A percentile compares a stretch with the other conserved stretches of the same genome.
Conservation (phyloP, 2,797 vertebrate species). For the Cacajao melanocephalus region DNA sequence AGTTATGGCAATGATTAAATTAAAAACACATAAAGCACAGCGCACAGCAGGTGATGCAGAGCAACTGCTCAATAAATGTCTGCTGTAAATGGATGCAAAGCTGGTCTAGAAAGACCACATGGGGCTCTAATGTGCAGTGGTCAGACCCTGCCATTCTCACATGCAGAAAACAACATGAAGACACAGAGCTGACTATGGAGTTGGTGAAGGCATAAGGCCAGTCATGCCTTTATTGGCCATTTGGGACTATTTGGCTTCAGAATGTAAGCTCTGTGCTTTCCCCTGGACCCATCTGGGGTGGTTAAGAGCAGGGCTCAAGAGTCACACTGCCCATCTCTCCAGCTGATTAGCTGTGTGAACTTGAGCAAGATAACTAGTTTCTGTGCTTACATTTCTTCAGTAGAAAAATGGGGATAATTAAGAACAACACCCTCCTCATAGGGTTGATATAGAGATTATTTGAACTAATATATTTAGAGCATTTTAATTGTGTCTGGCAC, state of each 20-base stretch:
- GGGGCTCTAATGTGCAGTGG: not conserved
- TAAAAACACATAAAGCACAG: constrained; percentile 7
- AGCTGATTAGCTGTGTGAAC: not conserved
- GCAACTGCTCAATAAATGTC: not conserved
- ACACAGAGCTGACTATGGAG: not conserved
- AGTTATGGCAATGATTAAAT: not conserved
- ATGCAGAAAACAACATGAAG: not conserved
- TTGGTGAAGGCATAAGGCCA: not conserved
- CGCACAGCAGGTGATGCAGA: not conserved
- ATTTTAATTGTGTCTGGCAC: constrained; percentile 21
- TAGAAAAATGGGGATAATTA: not conserved
- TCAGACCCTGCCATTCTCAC: not conserved
- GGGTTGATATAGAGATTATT: not conserved
- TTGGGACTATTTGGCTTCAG: not conserved
- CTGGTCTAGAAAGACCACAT: not conserved
- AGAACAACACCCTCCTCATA: not conserved
- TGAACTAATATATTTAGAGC: constrained; percentile 24
- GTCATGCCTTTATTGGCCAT: not conserved
- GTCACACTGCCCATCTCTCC: not conserved
- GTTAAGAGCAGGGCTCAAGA: not conserved
- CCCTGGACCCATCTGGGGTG: not conserved
- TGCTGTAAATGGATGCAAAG: not conserved
- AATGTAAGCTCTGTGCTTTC: not conserved
- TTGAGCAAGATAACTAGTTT: not conserved
- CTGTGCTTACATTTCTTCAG: not conserved